Base-by-base conservation (phyloP, 2,113 vertebrate genomes). In the Spilogale gracilis region DNA sequence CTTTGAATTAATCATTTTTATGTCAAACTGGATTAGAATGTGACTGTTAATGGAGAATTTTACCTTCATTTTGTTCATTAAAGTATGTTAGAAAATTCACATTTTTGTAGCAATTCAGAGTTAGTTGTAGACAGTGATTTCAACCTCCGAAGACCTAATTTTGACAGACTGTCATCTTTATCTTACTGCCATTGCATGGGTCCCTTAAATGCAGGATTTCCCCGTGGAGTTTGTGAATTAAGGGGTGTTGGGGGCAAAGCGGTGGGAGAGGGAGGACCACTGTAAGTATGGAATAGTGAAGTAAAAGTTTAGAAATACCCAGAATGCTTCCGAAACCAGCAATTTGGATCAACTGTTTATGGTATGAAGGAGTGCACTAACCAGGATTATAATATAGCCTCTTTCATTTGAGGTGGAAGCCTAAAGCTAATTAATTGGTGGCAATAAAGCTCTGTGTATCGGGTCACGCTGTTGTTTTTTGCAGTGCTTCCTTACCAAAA, bases 51-150 rank as follows among this genome's bases (percentile, higher is more conserved):
- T 14, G 11, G 23, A 76, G 12, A 67, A 80, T 73, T 90, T 74
- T 74, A 6, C 67, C 65, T 88, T 85, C 7, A 76, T 78, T 95
- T 95, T 95, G 58, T 32, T 81, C 65, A 91, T 21, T 78, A 94
- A 80, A 16, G 9, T 85, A n/a, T 89, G 74, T 85, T 63, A 85
- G 43, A 74, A 67, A 81, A 61, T 48, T 71, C 27, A 1, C 6
- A 32, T 20, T 78, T 95, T 87, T 69, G 32, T 45, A 67, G 21
- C 32, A 71, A 20, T 86, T 94, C 52, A 91, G 25, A 93, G 71
- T 89, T 79, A 71, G 63, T 69, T 87, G 30, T 14, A 84, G 56
- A 83, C 12, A 38, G 27, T 89, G 45, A 32, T 78, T 60, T 61
- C 82, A 91, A 54, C 3, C 4, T n/a, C 48, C 6, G 73, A 45